Percentiles rank a stretch among this genome's conserved stretches.
Evolutionary conservation across 1,140 invertebrate genomes (phyloP).

Genomic region (Aporrectodea caliginosa): DNA sequence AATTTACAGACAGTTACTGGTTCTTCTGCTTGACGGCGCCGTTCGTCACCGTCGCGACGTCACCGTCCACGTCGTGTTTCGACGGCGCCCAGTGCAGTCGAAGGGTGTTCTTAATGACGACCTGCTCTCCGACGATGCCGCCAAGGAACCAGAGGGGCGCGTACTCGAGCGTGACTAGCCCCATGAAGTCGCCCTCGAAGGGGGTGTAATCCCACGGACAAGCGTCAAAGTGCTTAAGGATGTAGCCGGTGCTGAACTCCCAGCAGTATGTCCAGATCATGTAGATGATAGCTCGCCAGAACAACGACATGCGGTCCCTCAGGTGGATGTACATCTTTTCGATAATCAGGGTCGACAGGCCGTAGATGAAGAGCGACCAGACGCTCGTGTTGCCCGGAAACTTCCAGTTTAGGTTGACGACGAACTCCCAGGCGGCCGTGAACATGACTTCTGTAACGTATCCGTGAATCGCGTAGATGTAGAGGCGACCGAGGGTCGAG

Average conservation of each 20-base stretch:
- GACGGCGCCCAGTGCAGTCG: slow-evolving; percentile 13
- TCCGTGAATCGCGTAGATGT: slow-evolving; percentile 61
- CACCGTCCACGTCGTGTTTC: background rate
- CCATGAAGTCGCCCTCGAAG: slow-evolving; percentile 58
- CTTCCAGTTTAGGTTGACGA: slow-evolving; percentile 57
- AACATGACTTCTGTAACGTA: slow-evolving; percentile 60
- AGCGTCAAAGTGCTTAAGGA: slow-evolving; percentile 57
- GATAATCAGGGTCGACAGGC: slow-evolving; percentile 52
- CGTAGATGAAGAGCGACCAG: slow-evolving; percentile 60
- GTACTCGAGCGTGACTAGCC: slow-evolving; percentile 60
- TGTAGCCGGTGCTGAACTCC: slow-evolving; percentile 58
- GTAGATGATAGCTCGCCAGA: slow-evolving; percentile 55
- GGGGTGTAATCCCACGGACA: slow-evolving; percentile 61
- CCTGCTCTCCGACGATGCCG: slow-evolving; percentile 50
- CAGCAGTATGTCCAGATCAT: slow-evolving; percentile 58
- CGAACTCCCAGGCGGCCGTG: slow-evolving; percentile 60
- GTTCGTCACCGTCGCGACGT: background rate
- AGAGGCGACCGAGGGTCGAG: slow-evolving; percentile 42
- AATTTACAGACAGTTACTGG: background rate
- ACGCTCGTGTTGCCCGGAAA: slow-evolving; percentile 58
- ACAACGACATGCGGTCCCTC: slow-evolving; percentile 47
- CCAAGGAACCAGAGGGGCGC: slow-evolving; percentile 59
- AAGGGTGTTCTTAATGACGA: slow-evolving; percentile 33
- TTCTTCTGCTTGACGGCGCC: background rate
- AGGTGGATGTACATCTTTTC: slow-evolving; percentile 55